A percentile compares a stretch with the other conserved stretches of the same genome.
These are phyloP conservation scores for Lampris megalopsis DNA, from an alignment of 2,113 vertebrate species.

Conservation along the genomic window DNA sequence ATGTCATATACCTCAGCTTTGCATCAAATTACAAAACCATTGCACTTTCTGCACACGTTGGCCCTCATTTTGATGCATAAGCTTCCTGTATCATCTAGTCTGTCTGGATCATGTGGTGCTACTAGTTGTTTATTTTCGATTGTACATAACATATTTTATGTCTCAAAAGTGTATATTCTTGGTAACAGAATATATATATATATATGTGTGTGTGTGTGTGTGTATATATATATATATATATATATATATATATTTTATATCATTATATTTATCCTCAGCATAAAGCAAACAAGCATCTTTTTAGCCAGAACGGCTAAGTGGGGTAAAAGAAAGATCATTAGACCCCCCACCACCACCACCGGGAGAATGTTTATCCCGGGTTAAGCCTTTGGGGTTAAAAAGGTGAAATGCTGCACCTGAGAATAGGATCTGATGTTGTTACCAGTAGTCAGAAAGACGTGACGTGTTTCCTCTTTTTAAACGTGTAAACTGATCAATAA, in stretches of 20 bases:
- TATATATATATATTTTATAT: conserved; percentile 15
- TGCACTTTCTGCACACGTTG: conserved; percentile 78
- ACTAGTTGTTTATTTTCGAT: conserved; percentile 54
- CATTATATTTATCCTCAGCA: conserved; percentile 66
- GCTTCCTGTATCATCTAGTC: conserved; percentile 61
- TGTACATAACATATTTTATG: conserved; percentile 45
- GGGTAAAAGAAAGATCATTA: background rate
- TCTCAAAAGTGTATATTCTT: conserved; percentile 66
- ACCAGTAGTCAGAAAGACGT: too few species aligned
- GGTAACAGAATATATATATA: conserved; percentile 58
- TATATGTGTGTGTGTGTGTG: background rate
- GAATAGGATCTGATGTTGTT: background rate
- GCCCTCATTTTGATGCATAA: conserved; percentile 59
- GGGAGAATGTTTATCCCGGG: background rate
- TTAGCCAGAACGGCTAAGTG: too few species aligned
- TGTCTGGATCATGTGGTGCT: conserved; percentile 69
- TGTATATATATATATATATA: background rate
- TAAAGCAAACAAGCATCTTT: background rate
- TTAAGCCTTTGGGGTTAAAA: conserved; percentile 28
- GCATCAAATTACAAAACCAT: conserved; percentile 66
- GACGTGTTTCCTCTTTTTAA: conserved; percentile 23
- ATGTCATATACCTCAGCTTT: conserved; percentile 78
- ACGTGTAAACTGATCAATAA: conserved; percentile 22
- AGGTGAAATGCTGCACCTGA: background rate
- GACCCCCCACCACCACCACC: conserved; percentile 18